Evolutionary conservation across 2,797 vertebrate genomes (phyloP), one percentile per base, ranked within the genome.

Genomic region (Micropoecilia bifurca): DNA sequence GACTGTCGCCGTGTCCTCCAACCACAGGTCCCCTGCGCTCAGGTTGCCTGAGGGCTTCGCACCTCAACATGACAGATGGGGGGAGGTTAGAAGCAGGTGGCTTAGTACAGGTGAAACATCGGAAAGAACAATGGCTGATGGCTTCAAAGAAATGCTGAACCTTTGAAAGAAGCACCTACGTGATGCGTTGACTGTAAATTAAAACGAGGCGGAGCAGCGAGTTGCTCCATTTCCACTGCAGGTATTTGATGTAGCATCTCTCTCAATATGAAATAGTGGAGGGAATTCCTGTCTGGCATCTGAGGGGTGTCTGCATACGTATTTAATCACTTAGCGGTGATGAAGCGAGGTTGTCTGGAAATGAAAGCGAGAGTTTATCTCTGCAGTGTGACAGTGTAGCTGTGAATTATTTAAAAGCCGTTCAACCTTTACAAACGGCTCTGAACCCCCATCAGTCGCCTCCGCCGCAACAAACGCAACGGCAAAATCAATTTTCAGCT

Each of bases 321-420:
- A 45, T 28, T 59, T 22, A 36, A 33, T 68, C 48, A 48, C 69
- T 8, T 39, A 7, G 39, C 73, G 20, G 48, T 30, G 69, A 61
- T 57, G 30, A 55, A 39, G 72, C 1, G 20, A 79, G 33, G 76
- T 48, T 22, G 16, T 76, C 28, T 80, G 48, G 74, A 50, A 75
- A 25, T 18, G 74, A 4, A 76, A 48, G 50, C 14, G 0, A 6
- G 63, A 77, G 83, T 78, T 88, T 79, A 73, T 76, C 50, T 73
- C 30, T 75, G 82, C 84, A 75, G 84, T 5, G 33, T 46, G 80
- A 85, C 4, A 4, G 66, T 68, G 75, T 66, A 50, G 48, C 5
- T 10, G 68, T 88, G 87, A 91, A 91, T 91, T 88, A 91, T 90
- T 90, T 68, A 92, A 73, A 81, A 85, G 78, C 73, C 3, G 6